Evolutionary conservation across 2,888 invertebrate genomes (phyloP), one percentile per base, ranked within the genome.

Genomic region (Himalopsyche tibetana): DNA sequence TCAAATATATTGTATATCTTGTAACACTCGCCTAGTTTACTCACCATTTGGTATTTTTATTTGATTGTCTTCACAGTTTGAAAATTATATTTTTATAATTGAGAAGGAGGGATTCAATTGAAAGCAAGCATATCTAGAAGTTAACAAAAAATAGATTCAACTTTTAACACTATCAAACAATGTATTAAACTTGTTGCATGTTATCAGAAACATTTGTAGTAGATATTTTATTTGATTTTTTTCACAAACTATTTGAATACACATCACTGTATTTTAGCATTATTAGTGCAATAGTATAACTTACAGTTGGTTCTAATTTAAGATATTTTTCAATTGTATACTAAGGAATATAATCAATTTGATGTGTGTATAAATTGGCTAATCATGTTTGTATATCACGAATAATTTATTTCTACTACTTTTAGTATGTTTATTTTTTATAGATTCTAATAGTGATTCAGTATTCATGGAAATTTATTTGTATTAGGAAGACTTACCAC

Each of bases 391-490:
- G 28, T 63, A 63, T 63, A 63, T 63, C 63, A 19, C 19, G 63
- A 63, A 19, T 63, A 63, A 63, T 63, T 63, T 63, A 63, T 63
- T 51, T 63, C 63, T 63, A 63, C 63, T 63, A 63, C 51, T 51
- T 56, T n/a, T 63, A 63, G 19, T 63, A 15, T 8, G 9, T 11
- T 63, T 63, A 63, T 63, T 63, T 28, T 56, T 56, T 56, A 56
- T 63, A 63, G 63, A 63, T 63, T 63, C 63, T 63, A 63, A 19
- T 63, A 63, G 63, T 19, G 63, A 63, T 63, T 63, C 63, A 63
- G 63, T 63, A 63, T 63, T 63, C 63, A 63, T 63, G 63, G 63
- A 63, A 63, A 19, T 19, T 63, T 15, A 63, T 63, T 63, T 63
- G 19, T 63, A 63, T 63, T 63, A 63, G 63, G 19, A 28, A 63